Evolutionary conservation across 2,797 vertebrate genomes (phyloP).

Genomic region (Chromobotia macracanthus): DNA sequence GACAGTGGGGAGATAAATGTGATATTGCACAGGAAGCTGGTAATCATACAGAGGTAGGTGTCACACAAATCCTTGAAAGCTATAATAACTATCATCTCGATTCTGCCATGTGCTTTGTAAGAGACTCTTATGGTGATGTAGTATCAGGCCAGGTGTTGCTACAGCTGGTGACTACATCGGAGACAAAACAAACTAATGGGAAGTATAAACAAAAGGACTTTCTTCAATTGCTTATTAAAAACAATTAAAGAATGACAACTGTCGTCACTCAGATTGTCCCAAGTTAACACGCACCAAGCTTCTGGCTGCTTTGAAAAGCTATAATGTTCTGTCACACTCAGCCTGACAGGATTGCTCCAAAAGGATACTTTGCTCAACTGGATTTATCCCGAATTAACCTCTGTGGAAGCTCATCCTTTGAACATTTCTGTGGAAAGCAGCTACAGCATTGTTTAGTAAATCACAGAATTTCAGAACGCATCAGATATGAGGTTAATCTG

Average conservation of each 20-base stretch:
- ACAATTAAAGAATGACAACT: neutral
- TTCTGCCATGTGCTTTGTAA: constrained; percentile 26
- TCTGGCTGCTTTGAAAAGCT: constrained; percentile 7
- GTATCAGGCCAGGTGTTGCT: constrained; percentile 29
- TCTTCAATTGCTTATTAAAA: neutral
- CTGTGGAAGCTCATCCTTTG: neutral
- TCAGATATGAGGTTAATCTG: constrained; percentile 32
- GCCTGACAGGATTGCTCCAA: constrained; percentile 19
- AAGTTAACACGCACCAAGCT: constrained; percentile 10
- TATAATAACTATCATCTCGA: constrained; percentile 50
- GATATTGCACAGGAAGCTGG: constrained; percentile 22
- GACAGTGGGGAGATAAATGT: constrained; percentile 26
- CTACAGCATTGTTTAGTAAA: constrained; percentile 42
- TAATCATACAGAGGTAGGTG: constrained; percentile 45
- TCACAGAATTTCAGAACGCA: constrained; percentile 7
- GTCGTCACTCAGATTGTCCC: neutral
- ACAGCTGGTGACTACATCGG: constrained; percentile 1
- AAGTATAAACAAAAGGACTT: neutral
- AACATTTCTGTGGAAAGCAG: constrained; percentile 30
- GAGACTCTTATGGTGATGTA: constrained; percentile 22
- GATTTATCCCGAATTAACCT: constrained; percentile 36
- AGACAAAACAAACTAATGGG: constrained; percentile 20
- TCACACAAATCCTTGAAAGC: constrained; percentile 29
- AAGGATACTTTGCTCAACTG: constrained; percentile 13
- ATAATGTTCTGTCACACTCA: constrained; percentile 9